Percentiles rank a stretch among this genome's conserved stretches.
Conservation (phyloP, 1,140 invertebrate species). For the Drosophila eugracilis region DNA sequence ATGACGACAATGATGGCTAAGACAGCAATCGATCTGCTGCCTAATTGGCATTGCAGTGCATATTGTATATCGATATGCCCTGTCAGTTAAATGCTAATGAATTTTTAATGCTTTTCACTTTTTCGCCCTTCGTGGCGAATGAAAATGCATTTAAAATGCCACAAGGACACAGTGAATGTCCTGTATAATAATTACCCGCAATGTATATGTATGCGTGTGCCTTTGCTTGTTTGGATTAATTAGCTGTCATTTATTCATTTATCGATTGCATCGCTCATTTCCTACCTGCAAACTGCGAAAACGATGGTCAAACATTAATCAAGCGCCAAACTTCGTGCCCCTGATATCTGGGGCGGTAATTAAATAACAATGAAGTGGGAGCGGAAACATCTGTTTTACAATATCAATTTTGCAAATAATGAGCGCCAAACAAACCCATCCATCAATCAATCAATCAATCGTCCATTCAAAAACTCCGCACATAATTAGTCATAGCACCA, state of each 20-base stretch:
- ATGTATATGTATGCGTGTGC: conserved; percentile 22
- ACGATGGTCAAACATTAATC: conserved; percentile 62
- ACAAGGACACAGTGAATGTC: conserved; percentile 54
- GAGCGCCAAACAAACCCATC: conserved; percentile 10
- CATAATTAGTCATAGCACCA: conserved; percentile 57
- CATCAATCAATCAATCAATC: conserved; percentile 46
- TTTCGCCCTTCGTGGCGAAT: conserved; percentile 43
- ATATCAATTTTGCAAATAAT: conserved; percentile 58
- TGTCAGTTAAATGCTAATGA: conserved; percentile 67
- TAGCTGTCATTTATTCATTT: conserved; percentile 79
- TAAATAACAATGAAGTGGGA: conserved; percentile 73
- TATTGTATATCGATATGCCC: conserved; percentile 20
- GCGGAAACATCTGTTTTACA: conserved; percentile 53
- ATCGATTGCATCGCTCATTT: conserved; percentile 57
- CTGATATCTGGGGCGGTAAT: conserved; percentile 52
- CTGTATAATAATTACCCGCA: conserved; percentile 24
- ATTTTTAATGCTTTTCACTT: conserved; percentile 70
- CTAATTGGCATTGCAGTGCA: conserved; percentile 28
- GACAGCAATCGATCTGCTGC: conserved; percentile 25
- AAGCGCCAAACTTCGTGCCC: conserved; percentile 46
- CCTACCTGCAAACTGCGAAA: conserved; percentile 17
- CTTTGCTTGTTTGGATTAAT: conserved; percentile 54
- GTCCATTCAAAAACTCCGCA: conserved; percentile 45
- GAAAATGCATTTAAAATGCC: conserved; percentile 69
- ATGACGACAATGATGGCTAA: conserved; percentile 14